Percentiles rank a stretch among this genome's conserved stretches.
Conservation (phyloP, 2,113 vertebrate species). For the Corvus moneduloides region DNA sequence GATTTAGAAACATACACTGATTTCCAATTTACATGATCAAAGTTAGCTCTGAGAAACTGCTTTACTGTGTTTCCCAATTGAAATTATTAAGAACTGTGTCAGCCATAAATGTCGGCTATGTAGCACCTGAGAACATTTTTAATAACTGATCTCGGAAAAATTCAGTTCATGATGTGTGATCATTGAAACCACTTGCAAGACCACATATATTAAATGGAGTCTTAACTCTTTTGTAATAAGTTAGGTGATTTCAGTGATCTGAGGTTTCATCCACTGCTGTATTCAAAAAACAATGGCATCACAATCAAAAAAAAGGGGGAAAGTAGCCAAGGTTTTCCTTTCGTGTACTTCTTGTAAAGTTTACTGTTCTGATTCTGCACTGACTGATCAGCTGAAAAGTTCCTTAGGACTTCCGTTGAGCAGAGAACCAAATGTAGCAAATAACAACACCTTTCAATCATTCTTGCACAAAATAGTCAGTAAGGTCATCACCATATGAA, state of each 20-base stretch:
- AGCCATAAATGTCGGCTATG: neutral
- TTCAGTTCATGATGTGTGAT: neutral
- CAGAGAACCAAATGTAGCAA: slow-evolving; percentile 42
- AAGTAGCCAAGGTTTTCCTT: neutral
- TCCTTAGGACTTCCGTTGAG: neutral
- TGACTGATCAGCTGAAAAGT: neutral
- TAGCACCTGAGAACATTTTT: neutral
- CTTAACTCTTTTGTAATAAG: neutral
- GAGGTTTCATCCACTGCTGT: neutral
- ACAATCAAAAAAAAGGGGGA: neutral
- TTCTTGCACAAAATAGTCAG: slow-evolving; percentile 9
- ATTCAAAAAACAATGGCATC: neutral
- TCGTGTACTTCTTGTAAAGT: neutral
- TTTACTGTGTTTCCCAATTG: neutral
- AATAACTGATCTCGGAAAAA: neutral
- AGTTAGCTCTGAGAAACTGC: neutral
- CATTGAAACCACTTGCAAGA: neutral
- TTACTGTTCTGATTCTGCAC: neutral
- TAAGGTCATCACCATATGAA: slow-evolving; percentile 28
- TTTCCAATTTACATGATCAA: neutral
- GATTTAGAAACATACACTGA: neutral
- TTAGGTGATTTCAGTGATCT: neutral
- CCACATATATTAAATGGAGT: neutral
- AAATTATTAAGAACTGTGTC: neutral
- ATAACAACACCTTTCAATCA: slow-evolving; percentile 50